Evolutionary conservation across 2,888 invertebrate species (phyloP), one percentile per base, ranked within the genome.

Genomic region (Cybosia mesomella): DNA sequence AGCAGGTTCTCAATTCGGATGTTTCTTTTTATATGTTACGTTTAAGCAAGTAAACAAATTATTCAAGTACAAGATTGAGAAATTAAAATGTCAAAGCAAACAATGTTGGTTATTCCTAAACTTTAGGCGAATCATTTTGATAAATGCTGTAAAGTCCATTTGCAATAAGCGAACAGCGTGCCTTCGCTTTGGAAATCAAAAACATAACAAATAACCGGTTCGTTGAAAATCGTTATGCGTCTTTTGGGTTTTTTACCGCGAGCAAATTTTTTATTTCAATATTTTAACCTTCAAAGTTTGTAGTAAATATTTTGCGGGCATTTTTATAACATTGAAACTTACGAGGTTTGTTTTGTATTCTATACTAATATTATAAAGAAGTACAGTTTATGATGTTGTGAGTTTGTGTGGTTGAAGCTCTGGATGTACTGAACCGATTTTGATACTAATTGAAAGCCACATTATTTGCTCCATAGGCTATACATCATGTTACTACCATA

Each of bases 181-280:
- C 49, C 21, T 58, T 60, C 21, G 58, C 53, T 28, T 28, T 70
- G 65, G 59, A 76, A 74, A 76, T 70, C 64, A 71, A 78, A 77
- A 73, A 55, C 68, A 49, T 53, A 74, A 74, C 69, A 73, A 62
- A 67, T 73, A 2, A 76, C 80, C 64, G 73, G 79, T 79, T 73
- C 67, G 54, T 63, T 54, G 28, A 69, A 76, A 80, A 76, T 71
- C 54, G n/a, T 72, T 68, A 71, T 69, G 66, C 49, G 55, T 60
- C 39, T 78, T 80, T 80, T 76, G 79, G 78, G 80, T 76, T 80
- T 79, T n/a, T 78, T 78, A 76, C 78, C 63, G 7, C 66, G 22
- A 70, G 59, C 64, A 57, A 22, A 54, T 66, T 73, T 79, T 79
- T 60, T 64, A 61, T 70, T 65, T 68, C 73, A 9, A 39, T 22